Base-by-base conservation (phyloP, 2,888 invertebrate genomes). In the Heliconius charithonia region DNA sequence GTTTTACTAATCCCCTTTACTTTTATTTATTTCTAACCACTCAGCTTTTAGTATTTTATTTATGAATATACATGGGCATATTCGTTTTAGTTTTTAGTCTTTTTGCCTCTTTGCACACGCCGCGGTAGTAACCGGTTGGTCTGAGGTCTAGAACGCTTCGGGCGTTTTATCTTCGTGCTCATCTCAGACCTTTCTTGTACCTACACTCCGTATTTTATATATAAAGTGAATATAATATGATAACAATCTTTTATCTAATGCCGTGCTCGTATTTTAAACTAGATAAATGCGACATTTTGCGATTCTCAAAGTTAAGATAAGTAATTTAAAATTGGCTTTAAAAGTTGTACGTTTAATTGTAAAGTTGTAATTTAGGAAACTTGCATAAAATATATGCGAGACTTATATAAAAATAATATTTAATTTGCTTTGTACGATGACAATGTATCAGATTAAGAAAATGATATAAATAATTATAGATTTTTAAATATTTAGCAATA, bases 1-100 rank as follows among this genome's bases (percentile, higher is more conserved):
- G 81, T 80, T 74, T 80, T 85, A 85, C 89, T 92, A 93, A 93
- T 92, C 92, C 92, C 90, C 86, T 84, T 22, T 85, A 87, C 83
- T 87, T 85, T 87, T 90, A 88, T 90, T 92, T 91, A 88, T 87
- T 88, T 85, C 83, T 82, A 86, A 83, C 88, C 88, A 87, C 87
- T 87, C 86, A 82, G 85, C 86, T 85, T 86, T 84, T 85, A 84
- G 85, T 83, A 84, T 83, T 89, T 89, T 89, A 88, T 92, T 90
- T 91, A 45, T 89, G 89, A 88, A 88, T 85, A 87, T 89, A 89
- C 89, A 69, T 45, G 69, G 41, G 85, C 89, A 89, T 89, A 90
- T 91, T 84, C 83, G 83, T 81, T 75, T 78, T 56, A 72, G 62
- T 76, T 59, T 63, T 74, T 45, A 62, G 70, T 22, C 72, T 75